Base-by-base conservation (phyloP, 1,140 invertebrate genomes). In the Drosophila ficusphila region DNA sequence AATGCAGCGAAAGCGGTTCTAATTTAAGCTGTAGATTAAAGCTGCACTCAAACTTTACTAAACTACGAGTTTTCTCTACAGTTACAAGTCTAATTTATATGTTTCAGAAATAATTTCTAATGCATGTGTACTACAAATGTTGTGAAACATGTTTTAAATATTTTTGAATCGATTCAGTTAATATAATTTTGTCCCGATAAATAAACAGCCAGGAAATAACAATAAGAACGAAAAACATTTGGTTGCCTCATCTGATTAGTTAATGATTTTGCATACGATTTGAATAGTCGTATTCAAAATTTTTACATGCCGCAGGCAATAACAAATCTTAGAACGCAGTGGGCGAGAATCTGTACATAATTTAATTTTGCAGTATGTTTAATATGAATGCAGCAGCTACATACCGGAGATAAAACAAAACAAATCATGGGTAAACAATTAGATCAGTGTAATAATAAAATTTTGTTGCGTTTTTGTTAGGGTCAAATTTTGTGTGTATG, bases 281-380 rank as follows among this genome's bases (percentile, higher is more conserved):
- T 57, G 36, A 18, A 52, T 42, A 33, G 46, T 75, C 18, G 42
- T 62, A 12, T 48, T 71, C 33, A 27, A 60, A 75, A 57, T 38
- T 81, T 51, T 19, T 51, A 58, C 82, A 86, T 86, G 74, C 82
- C 82, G 74, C 82, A 88, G 82, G 82, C 82, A 82, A 67, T 70
- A 77, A 73, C 38, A 61, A 73, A 23, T 73, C 48, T 86, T 60
- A 64, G 39, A 85, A 85, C 52, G 76, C 81, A 73, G 77, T 82
- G 72, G 68, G 57, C 41, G 38, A 79, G 53, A 54, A 52, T 69
- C 65, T 85, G 36, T 86, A 86, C 76, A 85, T 69, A 46, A 42
- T 58, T 48, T 42, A n/a, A 51, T 19, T 41, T 64, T 48, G 54
- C 54, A 46, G 27, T 62, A 36, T 46, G 18, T 42, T 72, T 34